These are phyloP conservation scores for Crematogaster levior DNA, from an alignment of 2,888 invertebrate species.

Conservation along the genomic window DNA sequence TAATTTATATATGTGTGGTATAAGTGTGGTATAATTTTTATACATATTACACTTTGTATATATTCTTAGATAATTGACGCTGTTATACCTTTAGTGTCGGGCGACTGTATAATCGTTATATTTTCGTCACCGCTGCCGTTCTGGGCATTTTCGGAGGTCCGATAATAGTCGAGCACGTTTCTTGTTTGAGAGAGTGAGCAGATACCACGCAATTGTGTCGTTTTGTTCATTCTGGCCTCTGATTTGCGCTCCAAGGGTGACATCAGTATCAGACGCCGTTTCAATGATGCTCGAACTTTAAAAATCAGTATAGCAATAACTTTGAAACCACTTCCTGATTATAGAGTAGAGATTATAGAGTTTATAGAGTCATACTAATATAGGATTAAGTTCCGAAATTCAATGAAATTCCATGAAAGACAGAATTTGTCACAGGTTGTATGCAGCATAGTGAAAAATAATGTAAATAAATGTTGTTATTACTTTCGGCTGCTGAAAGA, in stretches of 20 bases:
- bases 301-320: not conserved
- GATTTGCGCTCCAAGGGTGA: constrained; percentile 76
- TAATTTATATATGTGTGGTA: too few relatives aligned
- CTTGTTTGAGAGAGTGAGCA: constrained; percentile 64
- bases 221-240: constrained; percentile 70
- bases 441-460: too few relatives aligned
- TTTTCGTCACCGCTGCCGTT: constrained; percentile 78
- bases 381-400: too few relatives aligned
- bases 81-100: constrained; percentile 72
- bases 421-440: too few relatives aligned
- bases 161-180: constrained; percentile 65
- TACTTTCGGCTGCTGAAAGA: too few relatives aligned
- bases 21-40: too few relatives aligned
- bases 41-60: not conserved
- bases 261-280: constrained; percentile 78
- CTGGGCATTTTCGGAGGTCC: constrained; percentile 68
- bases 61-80: not conserved
- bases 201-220: constrained; percentile 65
- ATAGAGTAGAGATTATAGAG: too few relatives aligned
- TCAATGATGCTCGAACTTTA: constrained; percentile 66
- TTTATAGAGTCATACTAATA: too few relatives aligned
- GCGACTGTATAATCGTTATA: constrained; percentile 71
- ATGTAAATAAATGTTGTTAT: too few relatives aligned
- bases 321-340: not conserved
- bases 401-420: too few relatives aligned